Base-by-base conservation (phyloP, 1,140 invertebrate species). In the Micrasema longulum region DNA sequence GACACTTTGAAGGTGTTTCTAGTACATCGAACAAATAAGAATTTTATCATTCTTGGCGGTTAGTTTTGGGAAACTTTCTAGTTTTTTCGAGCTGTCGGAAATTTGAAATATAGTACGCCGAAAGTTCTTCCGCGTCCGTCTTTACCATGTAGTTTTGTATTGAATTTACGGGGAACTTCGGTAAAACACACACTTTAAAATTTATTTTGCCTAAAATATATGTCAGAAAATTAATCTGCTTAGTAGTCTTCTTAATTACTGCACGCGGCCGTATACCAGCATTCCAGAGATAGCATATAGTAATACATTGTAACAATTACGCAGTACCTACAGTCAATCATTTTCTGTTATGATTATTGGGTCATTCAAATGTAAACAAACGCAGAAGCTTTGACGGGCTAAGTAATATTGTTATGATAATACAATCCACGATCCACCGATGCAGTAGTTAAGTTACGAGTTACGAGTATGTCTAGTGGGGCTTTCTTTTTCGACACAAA, bases 321-420 rank as follows among this genome's bases (percentile, higher is more conserved):
- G 7, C 2, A 41, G 35, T 18, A 41, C 20, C 38, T 18, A n/a
- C 22, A 31, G 7, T 31, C 22, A 3, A n/a, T n/a, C n/a, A 12
- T 14, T 60, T 22, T 26, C 14, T 41, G 55, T 43, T 60, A 60
- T 60, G 20, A 16, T 60, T 43, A 35, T 11, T 14, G 20, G 16
- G 18, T 16, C 36, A 20, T 60, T 35, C 35, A 38, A 60, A 60
- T 16, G 23, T 31, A 26, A 31, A 55, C 26, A 55, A 55, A 55
- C 52, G 10, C 22, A 5, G 35, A 26, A 60, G 35, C 55, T 22
- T 60, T 60, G 55, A 36, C 55, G 20, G 38, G 14, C 55, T 60
- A 41, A 60, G n/a, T n/a, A n/a, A n/a, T n/a, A 60, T 60, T 43
- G 55, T 60, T 60, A 60, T 60, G 55, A 60, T 35, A 60, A 31